phyloP scores from a whole-genome alignment of 2,797 vertebrate species.

The Todus mexicanus region DNA sequence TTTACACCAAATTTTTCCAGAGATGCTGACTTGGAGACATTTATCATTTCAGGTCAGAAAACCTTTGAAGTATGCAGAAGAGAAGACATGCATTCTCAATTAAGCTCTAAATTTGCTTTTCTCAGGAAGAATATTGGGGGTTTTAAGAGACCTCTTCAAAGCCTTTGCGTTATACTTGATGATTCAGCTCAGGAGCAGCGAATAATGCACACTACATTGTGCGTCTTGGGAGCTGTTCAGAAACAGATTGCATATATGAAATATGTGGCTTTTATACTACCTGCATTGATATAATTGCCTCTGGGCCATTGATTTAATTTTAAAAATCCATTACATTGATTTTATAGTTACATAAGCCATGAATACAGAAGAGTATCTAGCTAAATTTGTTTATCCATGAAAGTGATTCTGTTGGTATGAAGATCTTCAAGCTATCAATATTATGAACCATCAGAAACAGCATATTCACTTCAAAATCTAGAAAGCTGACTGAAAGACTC shows the following conservation, averaged over 20 bases:
- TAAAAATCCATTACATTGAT: slow-evolving; percentile 14
- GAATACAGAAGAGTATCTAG: background rate
- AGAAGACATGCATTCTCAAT: background rate
- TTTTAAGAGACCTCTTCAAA: background rate
- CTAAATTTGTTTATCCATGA: background rate
- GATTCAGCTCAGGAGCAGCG: background rate
- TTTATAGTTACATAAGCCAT: background rate
- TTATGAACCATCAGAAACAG: background rate
- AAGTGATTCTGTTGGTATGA: background rate
- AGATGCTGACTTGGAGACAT: background rate
- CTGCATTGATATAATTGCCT: slow-evolving; percentile 17
- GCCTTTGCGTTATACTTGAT: background rate
- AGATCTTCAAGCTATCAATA: background rate
- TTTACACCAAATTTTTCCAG: background rate
- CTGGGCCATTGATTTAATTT: slow-evolving; percentile 13
- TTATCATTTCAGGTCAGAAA: background rate
- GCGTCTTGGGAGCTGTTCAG: background rate
- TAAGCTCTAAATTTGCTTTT: slow-evolving; percentile 11
- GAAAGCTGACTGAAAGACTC: background rate
- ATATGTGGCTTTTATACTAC: background rate
- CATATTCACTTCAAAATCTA: background rate
- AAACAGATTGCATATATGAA: slow-evolving; percentile 28
- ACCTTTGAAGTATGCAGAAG: background rate
- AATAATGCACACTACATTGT: background rate
- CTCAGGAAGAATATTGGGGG: background rate